Evolutionary conservation across 2,888 invertebrate genomes (phyloP), one percentile per base, ranked within the genome.

Genomic region (Tenthredo notha): DNA sequence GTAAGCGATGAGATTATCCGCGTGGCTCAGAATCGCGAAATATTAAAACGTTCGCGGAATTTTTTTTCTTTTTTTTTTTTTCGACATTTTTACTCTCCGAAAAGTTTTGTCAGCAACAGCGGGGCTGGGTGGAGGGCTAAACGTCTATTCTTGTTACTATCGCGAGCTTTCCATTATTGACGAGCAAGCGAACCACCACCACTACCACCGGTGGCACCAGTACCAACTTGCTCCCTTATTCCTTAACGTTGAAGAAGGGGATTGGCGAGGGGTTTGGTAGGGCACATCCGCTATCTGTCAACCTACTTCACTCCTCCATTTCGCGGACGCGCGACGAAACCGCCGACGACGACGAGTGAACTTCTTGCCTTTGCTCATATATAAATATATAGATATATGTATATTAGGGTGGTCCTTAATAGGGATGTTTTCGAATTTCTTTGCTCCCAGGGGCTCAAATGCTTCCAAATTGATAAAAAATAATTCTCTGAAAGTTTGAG

Each of bases 251-350:
- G 54, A 54, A n/a, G 54, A n/a, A n/a, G 18, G 54, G n/a, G 54
- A 54, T 54, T n/a, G 54, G 54, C 54, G n/a, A 54, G 54, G n/a
- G 54, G 54, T 54, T 67, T 21, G 21, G 43, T 12, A 43, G 43
- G n/a, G 9, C 33, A 25, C 72, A 74, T 74, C 72, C 72, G 72
- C 43, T 74, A 74, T 74, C 72, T 74, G 72, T 74, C 72, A 74
- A 74, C 72, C 72, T 74, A 74, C 72, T 74, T 74, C 72, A 74
- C 72, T 74, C 43, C 72, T 67, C 67, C 67, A 67, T 67, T 67
- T 67, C 67, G 67, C 33, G 67, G 67, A 67, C 33, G 18, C 12
- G 33, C 33, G 67, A 29, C 29, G 67, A 67, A 54, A 54, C 54
- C 67, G 15, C 2, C 67, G 61, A 61, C 61, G 25, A 61, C 67